Percentiles rank a stretch among this genome's conserved stretches.
phyloP scores from a whole-genome alignment of 2,888 invertebrate genomes.

The Calameuta pallipes region DNA sequence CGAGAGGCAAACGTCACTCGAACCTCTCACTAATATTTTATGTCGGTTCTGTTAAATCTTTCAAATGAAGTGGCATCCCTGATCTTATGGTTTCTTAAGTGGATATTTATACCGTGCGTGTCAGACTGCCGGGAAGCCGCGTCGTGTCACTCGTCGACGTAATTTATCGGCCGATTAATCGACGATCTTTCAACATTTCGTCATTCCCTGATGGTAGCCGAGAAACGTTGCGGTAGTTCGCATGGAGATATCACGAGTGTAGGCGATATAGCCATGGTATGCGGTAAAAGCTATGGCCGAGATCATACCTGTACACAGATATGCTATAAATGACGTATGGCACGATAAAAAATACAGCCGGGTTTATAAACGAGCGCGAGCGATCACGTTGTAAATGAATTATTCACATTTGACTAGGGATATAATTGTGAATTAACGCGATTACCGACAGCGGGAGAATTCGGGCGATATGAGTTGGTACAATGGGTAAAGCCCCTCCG shows the following conservation, averaged over 20 bases:
- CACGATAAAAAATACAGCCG: not conserved
- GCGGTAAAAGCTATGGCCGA: not conserved
- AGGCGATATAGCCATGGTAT: not conserved
- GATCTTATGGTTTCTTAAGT: conserved; percentile 25
- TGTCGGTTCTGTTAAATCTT: conserved; percentile 27
- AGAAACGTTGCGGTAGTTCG: not conserved
- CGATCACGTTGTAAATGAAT: conserved; percentile 30
- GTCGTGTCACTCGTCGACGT: conserved; percentile 2
- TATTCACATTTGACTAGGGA: conserved; percentile 33
- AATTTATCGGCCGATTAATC: conserved; percentile 4
- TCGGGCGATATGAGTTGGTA: not conserved
- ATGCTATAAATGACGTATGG: not conserved
- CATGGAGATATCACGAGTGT: not conserved
- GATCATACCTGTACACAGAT: not conserved
- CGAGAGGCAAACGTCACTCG: not conserved
- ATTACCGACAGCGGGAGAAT: conserved; percentile 2
- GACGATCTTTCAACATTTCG: not conserved
- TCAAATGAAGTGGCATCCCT: conserved; percentile 29
- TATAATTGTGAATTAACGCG: conserved; percentile 30
- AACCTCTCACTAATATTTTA: conserved; percentile 29
- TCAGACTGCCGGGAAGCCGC: conserved; percentile 6
- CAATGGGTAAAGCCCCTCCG: not conserved
- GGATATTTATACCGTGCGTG: conserved; percentile 23
- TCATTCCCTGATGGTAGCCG: not conserved
- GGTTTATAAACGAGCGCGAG: conserved; percentile 2